Conservation (phyloP, 2,113 vertebrate species). For the Trichomycterus rosablanca region DNA sequence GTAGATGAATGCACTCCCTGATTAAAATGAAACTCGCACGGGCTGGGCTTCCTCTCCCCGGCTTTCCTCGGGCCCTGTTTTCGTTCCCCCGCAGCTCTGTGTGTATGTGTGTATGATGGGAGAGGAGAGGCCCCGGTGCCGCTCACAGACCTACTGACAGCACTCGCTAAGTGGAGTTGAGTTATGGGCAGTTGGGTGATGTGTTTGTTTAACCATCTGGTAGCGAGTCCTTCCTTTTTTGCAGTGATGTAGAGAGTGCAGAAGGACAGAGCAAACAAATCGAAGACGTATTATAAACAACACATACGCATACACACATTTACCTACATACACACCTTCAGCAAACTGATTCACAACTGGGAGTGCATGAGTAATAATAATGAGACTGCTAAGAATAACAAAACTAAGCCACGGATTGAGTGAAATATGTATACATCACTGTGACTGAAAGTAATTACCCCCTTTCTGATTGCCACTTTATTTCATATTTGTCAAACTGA, state of each 20-base stretch:
- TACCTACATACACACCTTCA: constrained; percentile 17
- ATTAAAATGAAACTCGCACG: constrained; percentile 70
- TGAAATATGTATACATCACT: no score
- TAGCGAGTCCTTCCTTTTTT: constrained; percentile 68
- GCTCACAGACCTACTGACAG: constrained; percentile 69
- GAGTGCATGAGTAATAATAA: neutral
- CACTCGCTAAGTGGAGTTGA: constrained; percentile 76
- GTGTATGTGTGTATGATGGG: constrained; percentile 10
- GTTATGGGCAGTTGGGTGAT: constrained; percentile 75
- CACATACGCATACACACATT: neutral
- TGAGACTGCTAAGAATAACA: neutral
- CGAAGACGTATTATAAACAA: constrained; percentile 34
- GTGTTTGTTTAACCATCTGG: constrained; percentile 80
- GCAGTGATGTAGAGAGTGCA: constrained; percentile 68
- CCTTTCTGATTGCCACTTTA: no score
- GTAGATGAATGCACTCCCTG: constrained; percentile 62
- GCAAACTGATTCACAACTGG: constrained; percentile 32
- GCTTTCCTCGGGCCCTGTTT: constrained; percentile 25
- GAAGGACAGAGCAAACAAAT: constrained; percentile 64
- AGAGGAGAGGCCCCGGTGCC: constrained; percentile 46
- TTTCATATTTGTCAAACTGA: no score
- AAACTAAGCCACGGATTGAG: neutral
- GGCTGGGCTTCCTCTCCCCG: constrained; percentile 29
- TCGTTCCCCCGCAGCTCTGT: constrained; percentile 32
- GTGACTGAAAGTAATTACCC: no score